Base-by-base conservation (phyloP, 1,140 invertebrate genomes). In the Oedothorax gibbosus region DNA sequence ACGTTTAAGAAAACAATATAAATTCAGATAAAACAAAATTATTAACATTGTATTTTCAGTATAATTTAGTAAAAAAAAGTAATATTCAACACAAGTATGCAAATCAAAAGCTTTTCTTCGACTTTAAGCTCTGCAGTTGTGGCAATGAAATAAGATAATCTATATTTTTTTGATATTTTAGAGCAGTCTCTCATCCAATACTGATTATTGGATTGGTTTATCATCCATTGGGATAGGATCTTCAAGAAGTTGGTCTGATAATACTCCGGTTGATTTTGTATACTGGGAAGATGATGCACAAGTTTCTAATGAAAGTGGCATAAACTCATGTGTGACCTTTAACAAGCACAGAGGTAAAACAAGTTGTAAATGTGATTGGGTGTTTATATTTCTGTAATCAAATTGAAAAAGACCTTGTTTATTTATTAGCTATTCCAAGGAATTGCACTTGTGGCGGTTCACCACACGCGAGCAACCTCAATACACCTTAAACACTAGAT, bases 131-230 rank as follows among this genome's bases (percentile, higher is more conserved):
- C 35, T 35, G 35, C 35, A 35, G 35, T 35, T 35, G 35, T 35
- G 35, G 35, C 35, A 71, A 49, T 50, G 35, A 35, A 35, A 35
- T 35, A 35, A 35, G 35, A 35, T 35, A 35, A 35, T 35, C 35
- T 35, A 35, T 35, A 35, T 2, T 35, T 60, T 60, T 60, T 60
- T 60, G n/a, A 60, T 60, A 14, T 60, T 14, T 14, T 54, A 71
- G 69, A 20, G 69, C 21, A 53, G 10, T 51, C 51, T 71, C n/a
- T n/a, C 20, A 9, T 14, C 69, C 51, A 53, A 18, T 54, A 18
- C 69, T 20, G 50, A 71, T 9, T 71, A 71, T 60, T 84, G 81
- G 81, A 84, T 84, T 18, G 81, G 81, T 11, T 21, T 84, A n/a
- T 53, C 56, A 4, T 35, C 80, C 35, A 21, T 21, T 64, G 57